Evolutionary conservation across 2,888 invertebrate species (phyloP).

Genomic region (Furcula furcula): DNA sequence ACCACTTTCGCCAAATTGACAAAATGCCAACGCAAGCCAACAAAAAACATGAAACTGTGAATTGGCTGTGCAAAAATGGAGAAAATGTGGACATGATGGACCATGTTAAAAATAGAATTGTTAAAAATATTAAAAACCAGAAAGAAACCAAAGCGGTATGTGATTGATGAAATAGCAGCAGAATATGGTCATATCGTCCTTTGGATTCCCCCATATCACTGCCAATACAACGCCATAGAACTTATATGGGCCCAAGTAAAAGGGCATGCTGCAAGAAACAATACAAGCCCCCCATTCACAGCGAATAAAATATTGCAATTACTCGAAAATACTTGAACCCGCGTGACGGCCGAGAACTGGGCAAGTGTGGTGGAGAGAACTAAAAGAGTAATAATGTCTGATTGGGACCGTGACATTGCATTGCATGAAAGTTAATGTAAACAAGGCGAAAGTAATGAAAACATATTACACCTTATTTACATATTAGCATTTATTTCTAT

Average conservation of each 20-base stretch:
- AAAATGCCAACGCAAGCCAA: slow-evolving; percentile 1
- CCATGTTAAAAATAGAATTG: background rate
- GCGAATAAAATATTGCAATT: too few species aligned
- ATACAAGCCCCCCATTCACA: too few species aligned
- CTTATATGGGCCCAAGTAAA: background rate
- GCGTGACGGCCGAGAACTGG: too few species aligned
- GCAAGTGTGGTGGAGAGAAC: too few species aligned
- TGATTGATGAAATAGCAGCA: slow-evolving; percentile 2
- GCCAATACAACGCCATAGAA: background rate
- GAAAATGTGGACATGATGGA: background rate
- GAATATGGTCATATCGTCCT: slow-evolving; percentile 1
- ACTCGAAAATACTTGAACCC: too few species aligned
- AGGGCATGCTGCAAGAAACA: background rate
- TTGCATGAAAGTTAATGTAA: too few species aligned
- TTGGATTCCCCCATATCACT: background rate
- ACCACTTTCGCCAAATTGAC: background rate
- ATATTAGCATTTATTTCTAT: too few species aligned
- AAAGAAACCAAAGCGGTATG: background rate
- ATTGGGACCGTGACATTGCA: too few species aligned
- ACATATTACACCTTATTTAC: too few species aligned
- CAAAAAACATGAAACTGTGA: background rate
- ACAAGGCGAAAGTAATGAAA: too few species aligned
- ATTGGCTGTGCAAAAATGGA: background rate
- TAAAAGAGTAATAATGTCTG: too few species aligned
- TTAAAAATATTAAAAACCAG: background rate